Percentiles rank a stretch among this genome's conserved stretches.
phyloP scores from a whole-genome alignment of 1,140 invertebrate genomes.

The Papilio polytes region DNA sequence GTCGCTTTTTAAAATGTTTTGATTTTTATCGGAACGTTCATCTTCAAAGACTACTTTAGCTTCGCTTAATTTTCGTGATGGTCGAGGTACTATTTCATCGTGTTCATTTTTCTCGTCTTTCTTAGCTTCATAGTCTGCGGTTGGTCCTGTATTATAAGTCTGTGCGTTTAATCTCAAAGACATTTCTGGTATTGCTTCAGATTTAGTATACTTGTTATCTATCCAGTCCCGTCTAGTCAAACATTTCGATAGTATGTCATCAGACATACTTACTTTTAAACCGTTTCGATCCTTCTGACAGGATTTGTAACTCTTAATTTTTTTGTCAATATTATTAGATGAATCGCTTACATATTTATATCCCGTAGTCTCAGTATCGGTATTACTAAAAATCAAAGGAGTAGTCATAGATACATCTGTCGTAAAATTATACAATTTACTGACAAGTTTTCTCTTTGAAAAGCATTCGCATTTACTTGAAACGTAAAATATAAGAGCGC shows the following conservation, averaged over 20 bases:
- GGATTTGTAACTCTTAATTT: conserved; percentile 70
- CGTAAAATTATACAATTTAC: conserved; percentile 64
- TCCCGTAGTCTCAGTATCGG: conserved; percentile 66
- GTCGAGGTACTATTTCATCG: conserved; percentile 8
- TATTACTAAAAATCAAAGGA: conserved; percentile 70
- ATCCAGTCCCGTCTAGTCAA: conserved; percentile 70
- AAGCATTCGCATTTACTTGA: conserved; percentile 55
- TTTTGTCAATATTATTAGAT: conserved; percentile 63
- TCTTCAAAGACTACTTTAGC: conserved; percentile 62
- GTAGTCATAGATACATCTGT: conserved; percentile 72
- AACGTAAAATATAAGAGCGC: conserved; percentile 59
- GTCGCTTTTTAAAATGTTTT: conserved; percentile 41
- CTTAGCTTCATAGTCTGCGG: conserved; percentile 35
- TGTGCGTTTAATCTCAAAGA: not conserved
- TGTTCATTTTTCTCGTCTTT: conserved; percentile 19
- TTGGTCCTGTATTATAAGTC: conserved; percentile 30
- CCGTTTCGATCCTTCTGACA: conserved; percentile 63
- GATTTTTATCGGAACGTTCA: conserved; percentile 43
- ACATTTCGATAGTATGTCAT: conserved; percentile 76
- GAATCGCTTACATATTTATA: conserved; percentile 64
- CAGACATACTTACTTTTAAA: conserved; percentile 64
- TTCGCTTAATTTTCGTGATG: conserved; percentile 41
- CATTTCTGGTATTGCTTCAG: conserved; percentile 54
- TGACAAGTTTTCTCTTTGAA: conserved; percentile 58
- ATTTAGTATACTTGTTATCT: conserved; percentile 51